Conservation (phyloP, 2,888 invertebrate species). For the Stegana nigrithorax region DNA sequence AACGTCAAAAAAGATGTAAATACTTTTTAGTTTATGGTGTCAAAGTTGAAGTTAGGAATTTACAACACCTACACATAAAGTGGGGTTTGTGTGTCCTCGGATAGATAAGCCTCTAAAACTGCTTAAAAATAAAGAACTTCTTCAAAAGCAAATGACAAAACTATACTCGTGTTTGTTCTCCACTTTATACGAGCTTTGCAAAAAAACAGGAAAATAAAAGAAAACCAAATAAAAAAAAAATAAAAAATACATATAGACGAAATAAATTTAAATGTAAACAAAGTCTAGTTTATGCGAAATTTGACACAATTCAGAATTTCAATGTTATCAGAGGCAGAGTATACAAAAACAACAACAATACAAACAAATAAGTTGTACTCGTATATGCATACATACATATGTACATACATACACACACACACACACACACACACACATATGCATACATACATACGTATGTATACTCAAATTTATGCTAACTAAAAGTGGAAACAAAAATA, state of each 20-base stretch:
- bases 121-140: background rate
- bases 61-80: too few species aligned
- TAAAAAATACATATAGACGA: background rate
- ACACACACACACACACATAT: too few species aligned
- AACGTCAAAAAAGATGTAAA: too few species aligned
- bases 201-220: background rate
- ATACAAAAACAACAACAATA: background rate
- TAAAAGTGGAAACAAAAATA: too few species aligned
- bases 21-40: too few species aligned
- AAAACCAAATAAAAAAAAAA: background rate
- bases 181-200: background rate
- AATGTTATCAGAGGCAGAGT: background rate
- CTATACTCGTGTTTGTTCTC: constrained; percentile 17
- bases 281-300: background rate
- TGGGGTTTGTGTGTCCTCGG: too few species aligned
- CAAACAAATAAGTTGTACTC: background rate
- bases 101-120: too few species aligned
- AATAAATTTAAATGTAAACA: constrained; percentile 10
- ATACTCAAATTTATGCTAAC: too few species aligned
- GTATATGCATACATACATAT: background rate
- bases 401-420: background rate
- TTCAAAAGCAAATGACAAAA: background rate
- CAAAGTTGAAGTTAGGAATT: too few species aligned
- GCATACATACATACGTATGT: too few species aligned
- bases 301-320: constrained; percentile 6